Evolutionary conservation across 2,888 invertebrate species (phyloP).

Genomic region (Diaphora mendica): DNA sequence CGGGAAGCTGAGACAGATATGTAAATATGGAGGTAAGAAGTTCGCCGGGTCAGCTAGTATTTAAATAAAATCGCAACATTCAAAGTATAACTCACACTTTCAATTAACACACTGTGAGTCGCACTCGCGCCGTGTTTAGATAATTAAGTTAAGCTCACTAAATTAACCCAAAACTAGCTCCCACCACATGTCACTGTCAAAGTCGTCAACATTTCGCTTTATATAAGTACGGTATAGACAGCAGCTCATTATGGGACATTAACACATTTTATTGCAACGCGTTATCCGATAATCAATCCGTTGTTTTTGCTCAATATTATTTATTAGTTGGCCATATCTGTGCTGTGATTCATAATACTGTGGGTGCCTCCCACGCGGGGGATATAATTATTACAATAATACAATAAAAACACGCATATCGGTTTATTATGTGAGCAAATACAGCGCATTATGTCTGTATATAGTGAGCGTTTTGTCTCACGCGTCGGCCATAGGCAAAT

Average conservation of each 20-base stretch:
- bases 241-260: conserved; percentile 50
- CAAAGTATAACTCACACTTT: background rate
- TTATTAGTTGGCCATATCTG: conserved; percentile 47
- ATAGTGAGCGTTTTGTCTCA: conserved; percentile 31
- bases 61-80: background rate
- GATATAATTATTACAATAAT: conserved; percentile 57
- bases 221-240: conserved; percentile 31
- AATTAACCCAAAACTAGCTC: background rate
- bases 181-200: conserved; percentile 1
- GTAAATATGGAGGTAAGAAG: too few relatives aligned
- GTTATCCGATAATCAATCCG: conserved; percentile 51
- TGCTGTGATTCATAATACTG: conserved; percentile 54
- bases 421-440: conserved; percentile 45
- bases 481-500: conserved; percentile 35
- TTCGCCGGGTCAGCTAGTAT: too few relatives aligned
- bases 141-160: background rate
- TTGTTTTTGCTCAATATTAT: conserved; percentile 51
- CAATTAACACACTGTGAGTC: background rate
- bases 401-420: conserved; percentile 56
- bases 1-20: too few relatives aligned
- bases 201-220: background rate
- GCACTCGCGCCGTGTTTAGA: background rate
- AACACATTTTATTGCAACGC: conserved; percentile 46
- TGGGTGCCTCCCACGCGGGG: conserved; percentile 62
- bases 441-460: conserved; percentile 37